Conservation (phyloP, 2,797 vertebrate genomes). For the Clarias laeviceps region DNA sequence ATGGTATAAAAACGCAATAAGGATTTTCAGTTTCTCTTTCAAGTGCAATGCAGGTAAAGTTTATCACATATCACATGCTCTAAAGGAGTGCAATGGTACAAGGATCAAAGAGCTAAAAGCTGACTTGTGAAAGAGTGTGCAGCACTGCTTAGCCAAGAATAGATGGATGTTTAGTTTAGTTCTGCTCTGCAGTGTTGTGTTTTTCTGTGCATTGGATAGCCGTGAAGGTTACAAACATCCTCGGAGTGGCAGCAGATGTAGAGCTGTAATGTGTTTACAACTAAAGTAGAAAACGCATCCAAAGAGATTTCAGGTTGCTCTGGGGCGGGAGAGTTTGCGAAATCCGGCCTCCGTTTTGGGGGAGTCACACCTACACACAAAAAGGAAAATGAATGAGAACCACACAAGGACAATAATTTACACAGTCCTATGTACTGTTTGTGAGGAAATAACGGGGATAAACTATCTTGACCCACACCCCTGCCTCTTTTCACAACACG, state of each 20-base stretch:
- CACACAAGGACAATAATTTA: background rate
- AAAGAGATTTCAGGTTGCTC: background rate
- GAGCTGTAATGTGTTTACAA: slow-evolving; percentile 14
- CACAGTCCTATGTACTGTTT: background rate
- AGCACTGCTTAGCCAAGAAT: background rate
- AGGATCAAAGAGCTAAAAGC: too few species aligned
- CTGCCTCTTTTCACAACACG: background rate
- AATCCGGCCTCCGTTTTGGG: background rate
- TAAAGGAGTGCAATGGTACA: background rate
- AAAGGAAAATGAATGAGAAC: background rate
- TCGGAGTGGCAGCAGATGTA: background rate
- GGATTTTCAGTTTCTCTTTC: background rate
- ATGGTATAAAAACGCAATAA: too few species aligned
- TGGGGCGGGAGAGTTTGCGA: background rate
- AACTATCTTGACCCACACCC: background rate
- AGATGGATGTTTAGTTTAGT: background rate
- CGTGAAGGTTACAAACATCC: background rate
- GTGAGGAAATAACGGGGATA: background rate
- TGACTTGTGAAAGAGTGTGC: background rate
- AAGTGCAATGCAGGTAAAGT: background rate
- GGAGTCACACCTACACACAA: background rate
- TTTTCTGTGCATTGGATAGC: background rate
- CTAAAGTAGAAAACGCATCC: background rate
- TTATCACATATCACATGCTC: background rate
- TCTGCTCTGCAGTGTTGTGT: background rate